Conservation (phyloP, 2,113 vertebrate species). For the Rhabdomys dilectus region DNA sequence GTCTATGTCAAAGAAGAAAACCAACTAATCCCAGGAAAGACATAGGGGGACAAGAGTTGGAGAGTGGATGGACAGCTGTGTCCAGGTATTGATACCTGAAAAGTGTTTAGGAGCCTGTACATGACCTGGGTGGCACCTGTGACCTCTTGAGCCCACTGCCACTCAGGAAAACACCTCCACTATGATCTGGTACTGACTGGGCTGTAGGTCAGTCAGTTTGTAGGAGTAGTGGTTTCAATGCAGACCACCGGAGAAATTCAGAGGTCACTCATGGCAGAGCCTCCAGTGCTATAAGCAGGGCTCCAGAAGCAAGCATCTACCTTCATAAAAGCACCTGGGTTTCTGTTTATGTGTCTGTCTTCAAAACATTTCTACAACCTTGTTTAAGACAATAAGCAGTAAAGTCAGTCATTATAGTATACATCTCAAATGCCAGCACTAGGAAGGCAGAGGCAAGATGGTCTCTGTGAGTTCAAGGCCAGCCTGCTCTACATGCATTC, state of each 20-base stretch:
- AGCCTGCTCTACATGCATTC: background rate
- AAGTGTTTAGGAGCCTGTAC: background rate
- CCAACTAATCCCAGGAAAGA: background rate
- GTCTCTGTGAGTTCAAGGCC: background rate
- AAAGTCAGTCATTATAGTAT: background rate
- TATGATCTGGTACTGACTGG: background rate
- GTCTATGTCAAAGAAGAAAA: background rate
- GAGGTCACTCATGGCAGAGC: accelerated
- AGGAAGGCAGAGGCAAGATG: background rate
- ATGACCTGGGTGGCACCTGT: too few species aligned
- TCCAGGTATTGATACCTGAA: too few species aligned
- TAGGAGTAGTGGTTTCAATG: background rate
- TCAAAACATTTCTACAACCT: background rate
- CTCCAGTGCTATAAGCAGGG: accelerated
- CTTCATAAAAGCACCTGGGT: background rate
- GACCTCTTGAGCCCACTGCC: background rate
- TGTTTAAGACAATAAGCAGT: background rate
- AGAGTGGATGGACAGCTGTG: background rate
- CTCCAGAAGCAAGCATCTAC: background rate
- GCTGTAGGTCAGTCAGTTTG: background rate
- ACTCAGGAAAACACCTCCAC: background rate
- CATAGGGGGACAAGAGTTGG: background rate
- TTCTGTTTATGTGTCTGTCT: background rate
- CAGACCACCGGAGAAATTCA: background rate
- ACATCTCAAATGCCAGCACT: background rate